These are phyloP conservation scores for Rhipidura dahli DNA, from an alignment of 2,113 vertebrate species.

Conservation along the genomic window DNA sequence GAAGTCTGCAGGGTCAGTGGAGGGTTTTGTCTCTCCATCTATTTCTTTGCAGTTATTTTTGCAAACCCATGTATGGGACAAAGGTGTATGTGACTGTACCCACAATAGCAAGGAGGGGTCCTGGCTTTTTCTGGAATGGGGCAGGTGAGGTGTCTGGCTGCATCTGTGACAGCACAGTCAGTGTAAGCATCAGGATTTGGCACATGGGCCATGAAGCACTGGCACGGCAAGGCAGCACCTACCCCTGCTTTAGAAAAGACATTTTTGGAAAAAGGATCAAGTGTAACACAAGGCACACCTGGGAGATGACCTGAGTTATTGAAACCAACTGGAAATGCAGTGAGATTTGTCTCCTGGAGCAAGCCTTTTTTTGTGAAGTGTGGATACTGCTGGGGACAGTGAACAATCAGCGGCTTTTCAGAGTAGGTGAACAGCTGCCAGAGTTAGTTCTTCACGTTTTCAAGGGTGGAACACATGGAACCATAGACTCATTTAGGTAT, in stretches of 20 bases:
- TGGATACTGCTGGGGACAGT: neutral
- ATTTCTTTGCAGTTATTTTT: neutral
- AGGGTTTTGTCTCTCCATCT: neutral
- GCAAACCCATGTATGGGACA: neutral
- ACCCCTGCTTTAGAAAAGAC: neutral
- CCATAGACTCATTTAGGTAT: neutral
- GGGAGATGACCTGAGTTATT: neutral
- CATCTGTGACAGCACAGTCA: too few species aligned
- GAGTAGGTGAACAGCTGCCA: neutral
- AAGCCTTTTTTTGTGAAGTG: neutral
- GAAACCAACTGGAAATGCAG: neutral
- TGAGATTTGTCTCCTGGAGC: neutral
- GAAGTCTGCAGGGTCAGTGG: neutral
- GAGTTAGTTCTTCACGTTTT: neutral
- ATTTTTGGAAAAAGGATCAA: neutral
- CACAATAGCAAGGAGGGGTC: neutral
- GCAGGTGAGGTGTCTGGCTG: neutral
- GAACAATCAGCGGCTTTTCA: neutral
- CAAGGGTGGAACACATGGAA: neutral
- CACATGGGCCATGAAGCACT: rapidly evolving
- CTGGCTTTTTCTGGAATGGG: neutral
- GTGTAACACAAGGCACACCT: neutral
- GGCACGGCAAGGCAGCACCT: rapidly evolving
- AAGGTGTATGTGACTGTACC: neutral
- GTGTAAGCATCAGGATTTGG: neutral